Percentiles rank a stretch among this genome's conserved stretches.
Conservation (phyloP, 2,113 vertebrate genomes). For the Tauraco erythrolophus region DNA sequence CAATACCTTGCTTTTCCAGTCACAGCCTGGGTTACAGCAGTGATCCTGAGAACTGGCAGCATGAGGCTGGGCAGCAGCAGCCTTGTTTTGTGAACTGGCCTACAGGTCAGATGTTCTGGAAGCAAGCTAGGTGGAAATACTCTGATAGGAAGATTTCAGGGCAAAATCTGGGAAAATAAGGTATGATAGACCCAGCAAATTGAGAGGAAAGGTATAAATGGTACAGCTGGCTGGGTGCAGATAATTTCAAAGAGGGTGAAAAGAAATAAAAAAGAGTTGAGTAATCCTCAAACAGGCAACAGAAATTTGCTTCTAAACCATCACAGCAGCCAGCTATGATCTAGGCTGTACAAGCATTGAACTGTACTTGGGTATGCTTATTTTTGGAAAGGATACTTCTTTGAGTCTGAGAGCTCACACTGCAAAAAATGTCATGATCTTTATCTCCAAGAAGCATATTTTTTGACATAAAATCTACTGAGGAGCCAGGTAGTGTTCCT, state of each 20-base stretch:
- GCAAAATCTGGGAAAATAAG: background rate
- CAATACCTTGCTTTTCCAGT: background rate
- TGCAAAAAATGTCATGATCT: background rate
- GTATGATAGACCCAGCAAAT: background rate
- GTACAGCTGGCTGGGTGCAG: background rate
- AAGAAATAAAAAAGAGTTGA: background rate
- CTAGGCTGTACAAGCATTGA: background rate
- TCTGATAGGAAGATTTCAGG: background rate
- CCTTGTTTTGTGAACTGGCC: background rate
- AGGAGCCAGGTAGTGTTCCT: background rate
- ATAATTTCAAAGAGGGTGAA: background rate
- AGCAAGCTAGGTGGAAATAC: background rate
- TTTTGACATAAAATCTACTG: background rate
- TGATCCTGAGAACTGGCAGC: background rate
- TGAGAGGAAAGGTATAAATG: background rate
- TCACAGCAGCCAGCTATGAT: background rate
- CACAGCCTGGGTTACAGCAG: background rate
- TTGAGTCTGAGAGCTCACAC: background rate
- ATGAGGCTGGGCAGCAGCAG: background rate
- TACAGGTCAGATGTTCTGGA: background rate
- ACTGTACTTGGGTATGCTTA: background rate
- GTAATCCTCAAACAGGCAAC: background rate
- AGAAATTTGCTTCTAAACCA: background rate
- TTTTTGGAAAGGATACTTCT: background rate
- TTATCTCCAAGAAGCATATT: background rate